Base-by-base conservation (phyloP, 2,888 invertebrate genomes). In the Drosophila stalkeri region DNA sequence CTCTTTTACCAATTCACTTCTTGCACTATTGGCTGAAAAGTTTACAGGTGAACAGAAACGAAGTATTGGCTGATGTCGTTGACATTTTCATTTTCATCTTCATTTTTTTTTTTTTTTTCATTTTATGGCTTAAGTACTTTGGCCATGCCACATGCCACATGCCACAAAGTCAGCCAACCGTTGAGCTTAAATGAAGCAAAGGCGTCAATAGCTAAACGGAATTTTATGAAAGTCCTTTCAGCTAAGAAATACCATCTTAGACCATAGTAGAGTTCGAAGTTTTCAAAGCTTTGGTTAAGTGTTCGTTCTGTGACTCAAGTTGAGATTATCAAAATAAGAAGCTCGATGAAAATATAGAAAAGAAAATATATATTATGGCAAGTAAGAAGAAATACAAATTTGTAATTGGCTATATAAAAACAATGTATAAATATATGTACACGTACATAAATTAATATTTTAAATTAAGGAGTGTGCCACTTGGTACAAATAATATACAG, bases 1-100 rank as follows among this genome's bases (percentile, higher is more conserved):
- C 62, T 61, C 55, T 41, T 64, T 79, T 47, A 72, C 75, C 89
- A 88, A 90, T 86, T 86, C 83, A 82, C 85, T 86, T 88, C 88
- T 73, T 65, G 68, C 69, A 72, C 74, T 78, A 75, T 80, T 82
- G 76, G 68, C 72, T 14, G 46, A 59, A 72, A 81, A 89, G 68
- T 84, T 89, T 75, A 44, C 51, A 27, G 47, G 33, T 37, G 47
- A 63, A 41, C 51, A 65, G 27, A 46, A 66, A 55, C 70, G 62
- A 60, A 79, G 71, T 85, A 79, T 89, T 79, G 79, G 69, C 73
- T 80, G 65, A 59, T 72, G 76, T 61, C 65, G 60, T 70, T 81
- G 75, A 77, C 82, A 72, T 72, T 72, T 77, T 80, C 61, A 39
- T 37, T 61, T 78, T 27, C 79, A 71, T 72, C 71, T 72, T 80